Evolutionary conservation across 2,797 vertebrate genomes (phyloP), one percentile per base, ranked within the genome.

Genomic region (Melanotaenia maccullochi): DNA sequence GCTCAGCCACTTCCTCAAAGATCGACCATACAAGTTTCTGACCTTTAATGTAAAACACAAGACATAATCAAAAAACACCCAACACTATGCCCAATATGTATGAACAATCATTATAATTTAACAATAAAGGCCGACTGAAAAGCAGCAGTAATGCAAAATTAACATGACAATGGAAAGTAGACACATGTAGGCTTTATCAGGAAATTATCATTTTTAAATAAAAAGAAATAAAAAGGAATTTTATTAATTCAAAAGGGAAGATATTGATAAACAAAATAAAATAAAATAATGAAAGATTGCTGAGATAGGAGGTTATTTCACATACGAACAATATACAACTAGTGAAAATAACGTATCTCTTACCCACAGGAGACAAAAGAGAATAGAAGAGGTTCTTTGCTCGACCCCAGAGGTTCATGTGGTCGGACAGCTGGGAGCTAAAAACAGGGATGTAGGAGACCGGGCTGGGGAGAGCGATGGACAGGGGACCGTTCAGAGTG

Each of bases 321-420:
- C 42, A 47, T 18, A 47, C 1, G 5, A 42, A 42, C 40, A 42
- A 16, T 42, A 5, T 42, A n/a, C 13, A 6, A 47, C 42, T 47
- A 20, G 7, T 16, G 5, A 42, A 42, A 47, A n/a, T 47, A 40
- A 1, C 9, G 4, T 4, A 47, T 47, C 7, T 47, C 81, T 77
- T 65, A 92, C 66, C 63, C 24, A 77, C 52, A 9, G 71, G 30
- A 20, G 82, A 78, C 52, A 65, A 22, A 22, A 93, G 40, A 59
- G 76, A 82, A 73, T 78, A 86, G 12, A 93, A 63, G 0, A 78
- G 71, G 74, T 95, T 95, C 77, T 87, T 93, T 12, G 87, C 8
- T 3, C 86, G 71, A n/a, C 28, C 89, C 87, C 87, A 94, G 52
- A 95, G 83, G 69, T 81, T 80, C 90, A 93, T 94, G 70, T 57